These are phyloP conservation scores for Achlya flavicornis DNA, from an alignment of 2,888 invertebrate genomes.

Conservation along the genomic window DNA sequence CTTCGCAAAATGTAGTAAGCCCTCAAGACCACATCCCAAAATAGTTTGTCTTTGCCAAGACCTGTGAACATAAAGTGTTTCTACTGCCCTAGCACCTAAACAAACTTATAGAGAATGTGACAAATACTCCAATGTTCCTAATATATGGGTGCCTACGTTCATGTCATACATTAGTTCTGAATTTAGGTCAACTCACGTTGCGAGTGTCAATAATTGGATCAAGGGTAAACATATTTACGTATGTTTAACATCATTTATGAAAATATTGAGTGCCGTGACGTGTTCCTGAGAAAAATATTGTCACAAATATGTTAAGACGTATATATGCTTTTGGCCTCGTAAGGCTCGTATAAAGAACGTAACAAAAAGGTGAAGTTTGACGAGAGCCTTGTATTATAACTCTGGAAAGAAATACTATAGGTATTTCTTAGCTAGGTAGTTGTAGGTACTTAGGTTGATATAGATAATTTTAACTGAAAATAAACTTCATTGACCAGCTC, in stretches of 20 bases:
- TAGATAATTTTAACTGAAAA: no score
- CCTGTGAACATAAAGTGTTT: background rate
- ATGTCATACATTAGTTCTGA: slow-evolving; percentile 11
- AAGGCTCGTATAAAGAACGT: background rate
- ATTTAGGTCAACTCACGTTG: slow-evolving; percentile 25
- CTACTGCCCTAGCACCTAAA: background rate
- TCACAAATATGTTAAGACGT: background rate
- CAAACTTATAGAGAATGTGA: background rate
- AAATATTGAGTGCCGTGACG: slow-evolving; percentile 2
- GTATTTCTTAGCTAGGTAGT: no score
- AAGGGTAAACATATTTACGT: slow-evolving; percentile 15
- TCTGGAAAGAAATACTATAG: no score
- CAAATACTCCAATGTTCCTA: background rate
- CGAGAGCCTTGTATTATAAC: no score
- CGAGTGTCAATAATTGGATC: slow-evolving; percentile 21
- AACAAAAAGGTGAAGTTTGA: no score
- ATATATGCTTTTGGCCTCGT: background rate
- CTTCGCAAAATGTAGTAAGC: no score
- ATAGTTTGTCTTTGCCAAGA: background rate
- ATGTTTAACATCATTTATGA: background rate
- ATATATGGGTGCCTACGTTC: background rate
- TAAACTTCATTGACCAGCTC: no score
- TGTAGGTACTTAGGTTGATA: no score
- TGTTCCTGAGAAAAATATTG: slow-evolving; percentile 3
- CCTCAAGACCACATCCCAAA: background rate